Percentiles rank a stretch among this genome's conserved stretches.
Conservation (phyloP, 1,140 invertebrate species). For the Lordiphosa clarofinis region DNA sequence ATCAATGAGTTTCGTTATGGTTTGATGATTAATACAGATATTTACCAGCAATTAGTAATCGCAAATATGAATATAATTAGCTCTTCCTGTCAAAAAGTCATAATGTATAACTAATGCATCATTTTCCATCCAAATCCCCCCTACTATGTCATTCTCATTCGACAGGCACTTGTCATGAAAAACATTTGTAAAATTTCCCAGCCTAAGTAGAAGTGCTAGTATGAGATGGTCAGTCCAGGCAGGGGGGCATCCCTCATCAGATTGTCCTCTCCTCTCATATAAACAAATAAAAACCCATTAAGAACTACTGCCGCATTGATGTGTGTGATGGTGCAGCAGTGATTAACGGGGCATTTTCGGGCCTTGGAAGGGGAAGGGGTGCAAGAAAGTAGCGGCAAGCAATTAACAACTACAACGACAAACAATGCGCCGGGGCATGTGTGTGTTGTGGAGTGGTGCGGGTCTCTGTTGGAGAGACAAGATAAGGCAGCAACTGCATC, state of each 20-base stretch:
- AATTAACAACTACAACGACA: conserved; percentile 73
- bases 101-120: background rate
- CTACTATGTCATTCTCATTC: background rate
- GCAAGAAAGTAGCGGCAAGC: conserved; percentile 71
- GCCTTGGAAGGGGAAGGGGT: background rate
- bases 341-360: conserved; percentile 42
- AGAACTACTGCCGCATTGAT: conserved; percentile 51
- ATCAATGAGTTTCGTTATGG: too few relatives aligned
- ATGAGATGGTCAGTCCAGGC: conserved; percentile 12
- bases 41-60: too few relatives aligned
- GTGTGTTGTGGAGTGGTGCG: conserved; percentile 23
- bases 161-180: conserved; percentile 64
- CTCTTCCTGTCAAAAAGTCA: too few relatives aligned
- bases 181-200: conserved; percentile 71
- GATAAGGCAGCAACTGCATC: conserved; percentile 36
- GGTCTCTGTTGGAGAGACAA: background rate
- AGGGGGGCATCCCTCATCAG: conserved; percentile 47
- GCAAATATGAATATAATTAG: too few relatives aligned
- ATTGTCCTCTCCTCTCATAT: conserved; percentile 48
- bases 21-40: too few relatives aligned
- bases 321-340: conserved; percentile 35
- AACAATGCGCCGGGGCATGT: conserved; percentile 37
- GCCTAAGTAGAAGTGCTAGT: conserved; percentile 23
- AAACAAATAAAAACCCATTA: conserved; percentile 78
- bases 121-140: too few relatives aligned